Conservation (phyloP, 2,113 vertebrate genomes). For the Eptatretus burgeri region DNA sequence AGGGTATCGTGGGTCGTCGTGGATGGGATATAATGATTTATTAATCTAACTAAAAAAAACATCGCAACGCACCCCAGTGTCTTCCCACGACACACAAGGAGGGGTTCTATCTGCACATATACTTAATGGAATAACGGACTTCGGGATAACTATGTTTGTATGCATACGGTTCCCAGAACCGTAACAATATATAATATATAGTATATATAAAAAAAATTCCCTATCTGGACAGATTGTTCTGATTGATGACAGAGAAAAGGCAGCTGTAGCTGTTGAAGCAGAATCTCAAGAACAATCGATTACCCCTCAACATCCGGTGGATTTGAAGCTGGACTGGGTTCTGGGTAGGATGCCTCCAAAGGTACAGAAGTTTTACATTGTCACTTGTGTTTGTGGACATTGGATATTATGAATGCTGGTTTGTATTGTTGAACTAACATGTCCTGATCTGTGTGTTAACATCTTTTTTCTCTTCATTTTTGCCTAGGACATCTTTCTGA, state of each 20-base stretch:
- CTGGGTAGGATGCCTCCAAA: slow-evolving; percentile 69
- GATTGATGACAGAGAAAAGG: slow-evolving; percentile 17
- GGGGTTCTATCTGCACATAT: too few relatives aligned
- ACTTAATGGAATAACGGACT: too few relatives aligned
- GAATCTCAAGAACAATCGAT: slow-evolving; percentile 7
- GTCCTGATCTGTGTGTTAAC: background rate
- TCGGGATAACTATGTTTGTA: too few relatives aligned
- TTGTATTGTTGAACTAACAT: background rate
- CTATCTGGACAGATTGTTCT: slow-evolving; percentile 23
- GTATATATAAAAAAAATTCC: too few relatives aligned
- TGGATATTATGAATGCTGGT: background rate
- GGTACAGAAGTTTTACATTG: slow-evolving; percentile 13
- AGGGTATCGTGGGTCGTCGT: too few relatives aligned
- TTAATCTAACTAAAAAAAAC: too few relatives aligned
- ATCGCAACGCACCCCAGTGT: too few relatives aligned
- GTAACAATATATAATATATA: too few relatives aligned
- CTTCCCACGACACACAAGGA: too few relatives aligned
- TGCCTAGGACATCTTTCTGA: slow-evolving; percentile 23
- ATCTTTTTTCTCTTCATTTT: background rate
- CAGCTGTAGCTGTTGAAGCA: background rate
- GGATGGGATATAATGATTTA: too few relatives aligned
- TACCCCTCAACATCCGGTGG: slow-evolving; percentile 20
- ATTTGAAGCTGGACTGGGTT: slow-evolving; percentile 56
- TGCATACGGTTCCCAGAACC: too few relatives aligned
- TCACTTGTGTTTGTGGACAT: too few relatives aligned